phyloP scores from a whole-genome alignment of 1,140 invertebrate genomes.

The Callitettix versicolor region DNA sequence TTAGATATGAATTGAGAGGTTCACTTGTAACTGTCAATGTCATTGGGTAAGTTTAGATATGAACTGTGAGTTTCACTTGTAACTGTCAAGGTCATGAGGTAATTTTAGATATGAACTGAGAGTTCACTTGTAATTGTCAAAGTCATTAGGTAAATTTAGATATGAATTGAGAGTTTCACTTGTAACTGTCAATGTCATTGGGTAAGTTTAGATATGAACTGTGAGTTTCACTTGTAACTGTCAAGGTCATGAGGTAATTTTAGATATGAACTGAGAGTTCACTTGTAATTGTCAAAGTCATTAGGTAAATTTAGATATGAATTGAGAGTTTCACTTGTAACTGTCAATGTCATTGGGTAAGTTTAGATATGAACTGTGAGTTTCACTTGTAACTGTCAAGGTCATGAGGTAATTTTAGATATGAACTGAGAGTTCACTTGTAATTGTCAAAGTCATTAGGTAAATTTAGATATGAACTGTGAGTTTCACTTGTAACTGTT shows the following conservation, averaged over 20 bases:
- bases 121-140: constrained; percentile 40
- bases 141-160: not conserved
- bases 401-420: too few relatives aligned
- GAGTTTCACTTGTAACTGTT: constrained; percentile 41
- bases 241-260: constrained; percentile 57
- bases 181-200: too few relatives aligned
- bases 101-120: constrained; percentile 65
- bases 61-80: too few relatives aligned
- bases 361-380: not conserved
- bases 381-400: too few relatives aligned
- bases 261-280: constrained; percentile 75
- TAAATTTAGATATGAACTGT: constrained; percentile 69
- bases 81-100: constrained; percentile 61
- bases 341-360: not conserved
- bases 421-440: too few relatives aligned
- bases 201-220: too few relatives aligned
- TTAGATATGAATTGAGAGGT: too few relatives aligned
- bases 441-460: too few relatives aligned
- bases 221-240: too few relatives aligned
- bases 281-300: not conserved
- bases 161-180: too few relatives aligned
- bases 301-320: constrained; percentile 56
- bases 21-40: too few relatives aligned
- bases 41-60: too few relatives aligned
- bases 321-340: constrained; percentile 58